Percentiles rank a stretch among this genome's conserved stretches.
These are phyloP conservation scores for Montipora capricornis DNA, from an alignment of 64 coral and sea anemone species.

Conservation along the genomic window DNA sequence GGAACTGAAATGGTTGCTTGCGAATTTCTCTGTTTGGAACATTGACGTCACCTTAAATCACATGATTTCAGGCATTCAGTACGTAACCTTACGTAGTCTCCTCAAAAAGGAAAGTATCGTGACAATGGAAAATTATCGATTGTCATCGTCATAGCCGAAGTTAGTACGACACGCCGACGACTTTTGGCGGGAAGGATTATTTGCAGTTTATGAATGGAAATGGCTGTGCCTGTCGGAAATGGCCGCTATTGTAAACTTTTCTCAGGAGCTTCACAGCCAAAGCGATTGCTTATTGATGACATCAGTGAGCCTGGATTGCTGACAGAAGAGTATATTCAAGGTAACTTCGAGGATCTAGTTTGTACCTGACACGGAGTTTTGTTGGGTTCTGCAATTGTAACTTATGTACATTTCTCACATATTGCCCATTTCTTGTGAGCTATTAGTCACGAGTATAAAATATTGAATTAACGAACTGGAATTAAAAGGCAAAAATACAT, in stretches of 20 bases:
- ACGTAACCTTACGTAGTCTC: not conserved
- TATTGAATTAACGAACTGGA: too few species aligned
- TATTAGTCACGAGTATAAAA: too few species aligned
- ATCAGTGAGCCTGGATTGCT: conserved; percentile 38
- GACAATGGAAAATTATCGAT: not conserved
- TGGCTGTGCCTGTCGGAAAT: conserved; percentile 14
- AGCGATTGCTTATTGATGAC: conserved; percentile 19
- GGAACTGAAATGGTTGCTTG: conserved; percentile 1
- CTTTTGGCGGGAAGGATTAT: conserved; percentile 28
- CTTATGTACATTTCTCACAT: not conserved
- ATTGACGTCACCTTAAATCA: conserved; percentile 41
- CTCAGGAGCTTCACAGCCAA: not conserved
- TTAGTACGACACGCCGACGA: not conserved
- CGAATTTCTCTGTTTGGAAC: conserved; percentile 46
- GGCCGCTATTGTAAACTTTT: conserved; percentile 47
- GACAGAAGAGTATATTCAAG: not conserved
- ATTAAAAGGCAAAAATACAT: too few species aligned
- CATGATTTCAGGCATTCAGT: conserved; percentile 1
- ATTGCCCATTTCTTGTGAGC: not conserved
- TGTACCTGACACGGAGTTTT: not conserved
- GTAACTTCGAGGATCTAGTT: not conserved
- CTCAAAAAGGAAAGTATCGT: conserved; percentile 10
- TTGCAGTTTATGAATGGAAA: not conserved
- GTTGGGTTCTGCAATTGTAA: not conserved
- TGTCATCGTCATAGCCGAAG: conserved; percentile 1